phyloP scores from a whole-genome alignment of 2,797 vertebrate genomes.

The Chaenodraco wilsoni region DNA sequence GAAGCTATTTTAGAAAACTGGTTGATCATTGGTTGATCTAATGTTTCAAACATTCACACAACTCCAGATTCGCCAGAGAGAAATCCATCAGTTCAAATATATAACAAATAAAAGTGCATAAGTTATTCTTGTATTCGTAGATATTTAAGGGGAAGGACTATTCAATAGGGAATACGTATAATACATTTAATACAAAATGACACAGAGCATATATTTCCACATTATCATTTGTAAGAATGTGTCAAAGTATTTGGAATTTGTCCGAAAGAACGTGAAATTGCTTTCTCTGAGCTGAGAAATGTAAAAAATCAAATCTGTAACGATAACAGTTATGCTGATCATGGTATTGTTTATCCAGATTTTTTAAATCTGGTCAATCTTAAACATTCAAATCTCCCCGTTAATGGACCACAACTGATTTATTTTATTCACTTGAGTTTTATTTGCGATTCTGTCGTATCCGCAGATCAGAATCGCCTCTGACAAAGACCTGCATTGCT shows the following conservation, averaged over 20 bases:
- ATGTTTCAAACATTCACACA: too few species aligned
- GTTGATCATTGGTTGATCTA: neutral
- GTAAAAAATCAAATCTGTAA: neutral
- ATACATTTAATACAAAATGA: neutral
- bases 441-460: slow-evolving; percentile 31
- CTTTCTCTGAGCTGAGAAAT: neutral
- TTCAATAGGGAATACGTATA: neutral
- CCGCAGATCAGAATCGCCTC: slow-evolving; percentile 64
- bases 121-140: neutral
- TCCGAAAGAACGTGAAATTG: neutral
- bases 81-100: neutral
- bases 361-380: neutral
- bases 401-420: slow-evolving; percentile 24
- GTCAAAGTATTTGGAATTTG: neutral
- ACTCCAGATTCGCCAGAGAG: neutral
- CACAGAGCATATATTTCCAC: neutral
- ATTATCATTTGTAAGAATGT: neutral
- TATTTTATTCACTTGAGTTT: slow-evolving; percentile 20
- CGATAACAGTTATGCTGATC: neutral
- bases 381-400: neutral
- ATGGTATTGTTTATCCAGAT: neutral
- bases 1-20: neutral
- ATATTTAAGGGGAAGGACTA: neutral
- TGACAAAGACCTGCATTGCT: slow-evolving; percentile 69
- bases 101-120: too few species aligned